These are phyloP conservation scores for Sitobion miscanthi DNA, from an alignment of 1,140 invertebrate genomes.

Conservation along the genomic window DNA sequence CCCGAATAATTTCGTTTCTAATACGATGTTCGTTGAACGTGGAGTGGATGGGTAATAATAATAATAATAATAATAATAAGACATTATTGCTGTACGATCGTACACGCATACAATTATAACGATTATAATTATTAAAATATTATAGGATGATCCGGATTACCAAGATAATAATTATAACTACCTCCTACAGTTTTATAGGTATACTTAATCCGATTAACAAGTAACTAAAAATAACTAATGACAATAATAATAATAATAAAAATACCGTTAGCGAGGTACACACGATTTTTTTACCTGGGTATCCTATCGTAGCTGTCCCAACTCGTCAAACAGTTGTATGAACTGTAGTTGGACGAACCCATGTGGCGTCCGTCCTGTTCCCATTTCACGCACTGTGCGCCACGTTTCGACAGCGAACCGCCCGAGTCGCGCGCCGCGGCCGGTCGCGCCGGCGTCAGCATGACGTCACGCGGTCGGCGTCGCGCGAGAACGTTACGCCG, in stretches of 20 bases:
- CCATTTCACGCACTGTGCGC: constrained; percentile 59
- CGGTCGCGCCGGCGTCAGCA: constrained; percentile 37
- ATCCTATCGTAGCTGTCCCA: constrained; percentile 89
- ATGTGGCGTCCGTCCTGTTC: constrained; percentile 63
- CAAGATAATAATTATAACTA: too few relatives aligned
- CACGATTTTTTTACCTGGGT: constrained; percentile 72
- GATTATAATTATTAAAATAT: too few relatives aligned
- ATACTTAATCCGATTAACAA: too few relatives aligned
- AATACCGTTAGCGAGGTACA: not conserved
- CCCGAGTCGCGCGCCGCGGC: constrained; percentile 35
- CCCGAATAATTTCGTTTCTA: not conserved
- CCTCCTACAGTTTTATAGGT: too few relatives aligned
- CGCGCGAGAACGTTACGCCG: constrained; percentile 30
- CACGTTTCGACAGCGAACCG: constrained; percentile 53
- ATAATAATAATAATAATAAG: too few relatives aligned
- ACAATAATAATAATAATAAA: not conserved
- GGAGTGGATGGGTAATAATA: too few relatives aligned
- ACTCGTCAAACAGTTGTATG: constrained; percentile 84
- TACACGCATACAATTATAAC: too few relatives aligned
- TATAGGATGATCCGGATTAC: too few relatives aligned
- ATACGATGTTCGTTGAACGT: not conserved
- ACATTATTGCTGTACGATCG: too few relatives aligned
- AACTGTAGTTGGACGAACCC: constrained; percentile 80
- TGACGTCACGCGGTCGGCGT: not conserved
- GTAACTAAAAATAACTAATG: not conserved